phyloP scores from a whole-genome alignment of 2,113 vertebrate genomes.

The Sardina pilchardus region DNA sequence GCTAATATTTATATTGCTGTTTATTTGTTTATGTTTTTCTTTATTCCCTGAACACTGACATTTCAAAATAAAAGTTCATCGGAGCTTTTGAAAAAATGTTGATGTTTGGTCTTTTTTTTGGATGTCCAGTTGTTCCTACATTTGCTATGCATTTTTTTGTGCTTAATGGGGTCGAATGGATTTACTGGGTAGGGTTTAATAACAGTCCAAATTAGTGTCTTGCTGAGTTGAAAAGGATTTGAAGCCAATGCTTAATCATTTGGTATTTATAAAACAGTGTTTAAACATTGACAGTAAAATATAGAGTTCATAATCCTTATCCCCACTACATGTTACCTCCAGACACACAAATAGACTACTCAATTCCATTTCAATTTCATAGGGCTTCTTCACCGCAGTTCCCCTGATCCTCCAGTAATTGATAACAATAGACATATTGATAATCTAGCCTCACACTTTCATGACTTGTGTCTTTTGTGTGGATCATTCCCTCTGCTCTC shows the following conservation, averaged over 20 bases:
- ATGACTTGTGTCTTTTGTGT: background rate
- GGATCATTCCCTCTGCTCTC: background rate
- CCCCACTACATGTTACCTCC: background rate
- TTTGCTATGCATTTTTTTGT: background rate
- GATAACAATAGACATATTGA: background rate
- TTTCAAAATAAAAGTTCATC: constrained; percentile 55
- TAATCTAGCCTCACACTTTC: background rate
- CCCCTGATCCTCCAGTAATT: background rate
- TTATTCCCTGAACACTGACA: constrained; percentile 74
- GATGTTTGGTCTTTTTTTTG: background rate
- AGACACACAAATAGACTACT: background rate
- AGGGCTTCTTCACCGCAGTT: background rate
- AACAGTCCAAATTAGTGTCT: background rate
- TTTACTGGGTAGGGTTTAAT: background rate
- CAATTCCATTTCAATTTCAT: background rate
- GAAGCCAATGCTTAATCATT: background rate
- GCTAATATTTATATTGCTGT: constrained; percentile 90
- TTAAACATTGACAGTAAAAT: background rate
- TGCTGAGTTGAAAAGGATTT: background rate
- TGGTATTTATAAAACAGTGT: background rate
- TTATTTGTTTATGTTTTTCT: constrained; percentile 75
- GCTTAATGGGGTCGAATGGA: background rate
- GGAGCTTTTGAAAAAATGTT: constrained; percentile 33
- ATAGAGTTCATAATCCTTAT: background rate
- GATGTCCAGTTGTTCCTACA: background rate